Evolutionary conservation across 2,113 vertebrate species (phyloP).

Genomic region (Pan paniscus): DNA sequence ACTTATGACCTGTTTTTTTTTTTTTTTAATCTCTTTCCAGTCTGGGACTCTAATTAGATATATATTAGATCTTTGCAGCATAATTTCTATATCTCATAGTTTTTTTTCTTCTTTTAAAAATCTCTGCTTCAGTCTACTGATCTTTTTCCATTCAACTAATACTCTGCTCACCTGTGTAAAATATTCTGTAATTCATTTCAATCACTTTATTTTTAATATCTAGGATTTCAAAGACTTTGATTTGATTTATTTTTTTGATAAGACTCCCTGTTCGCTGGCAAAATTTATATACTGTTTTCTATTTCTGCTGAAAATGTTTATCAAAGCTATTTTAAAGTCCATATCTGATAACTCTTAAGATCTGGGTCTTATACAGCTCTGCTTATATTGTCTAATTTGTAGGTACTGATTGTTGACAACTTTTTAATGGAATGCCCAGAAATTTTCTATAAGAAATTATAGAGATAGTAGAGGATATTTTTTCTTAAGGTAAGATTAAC

Average conservation of each 20-base stretch:
- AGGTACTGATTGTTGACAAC: not conserved
- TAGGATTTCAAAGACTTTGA: not conserved
- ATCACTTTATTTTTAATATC: not conserved
- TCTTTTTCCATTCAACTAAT: not conserved
- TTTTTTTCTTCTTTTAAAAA: not conserved
- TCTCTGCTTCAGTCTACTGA: not conserved
- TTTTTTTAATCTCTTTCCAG: not conserved
- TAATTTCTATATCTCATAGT: not conserved
- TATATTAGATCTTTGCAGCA: not conserved
- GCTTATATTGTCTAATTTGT: not conserved
- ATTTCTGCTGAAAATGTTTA: not conserved
- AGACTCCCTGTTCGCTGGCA: not conserved
- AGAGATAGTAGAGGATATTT: not conserved
- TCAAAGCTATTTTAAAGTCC: not conserved
- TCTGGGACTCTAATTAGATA: not conserved
- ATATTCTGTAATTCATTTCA: not conserved
- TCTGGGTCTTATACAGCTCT: not conserved
- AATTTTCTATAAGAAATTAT: not conserved
- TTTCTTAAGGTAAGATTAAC: not conserved
- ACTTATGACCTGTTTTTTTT: not conserved
- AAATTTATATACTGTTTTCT: not conserved
- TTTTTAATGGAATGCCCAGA: not conserved
- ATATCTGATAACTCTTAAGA: not conserved
- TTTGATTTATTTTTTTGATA: not conserved
- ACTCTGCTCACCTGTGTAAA: not conserved